Base-by-base conservation (phyloP, 2,113 vertebrate genomes). In the Theristicus caerulescens region DNA sequence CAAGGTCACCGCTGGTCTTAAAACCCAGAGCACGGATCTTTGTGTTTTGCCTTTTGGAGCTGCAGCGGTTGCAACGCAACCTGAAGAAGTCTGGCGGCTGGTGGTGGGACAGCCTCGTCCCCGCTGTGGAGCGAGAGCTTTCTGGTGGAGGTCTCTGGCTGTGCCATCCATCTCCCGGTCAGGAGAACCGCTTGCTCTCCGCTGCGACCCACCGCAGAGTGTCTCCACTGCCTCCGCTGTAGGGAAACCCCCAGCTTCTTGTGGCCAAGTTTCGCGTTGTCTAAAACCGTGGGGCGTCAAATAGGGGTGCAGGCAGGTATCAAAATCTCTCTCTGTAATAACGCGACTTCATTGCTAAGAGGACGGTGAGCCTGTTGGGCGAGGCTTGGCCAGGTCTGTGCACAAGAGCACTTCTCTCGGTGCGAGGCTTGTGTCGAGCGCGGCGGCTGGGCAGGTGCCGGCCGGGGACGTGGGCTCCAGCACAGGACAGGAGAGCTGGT, bases 301-400 rank as follows among this genome's bases (percentile, higher is more conserved):
- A 29, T 2, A 42, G 20, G 34, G 49, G 9, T 24, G 64, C 47
- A 44, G 10, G 49, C 64, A 31, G 40, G 54, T 29, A 11, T 32
- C 54, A 9, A 4, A 9, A 15, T 42, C n/a, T 76, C 16, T 70
- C 32, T 32, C 51, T 5, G 14, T 3, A 16, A 8, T 20, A 7
- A 13, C 0, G 1, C 9, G 79, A 26, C 51, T 8, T 38, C 13
- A 13, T 31, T 44, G 15, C 42, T 15, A 6, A 18, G 54, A 32
- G 76, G 58, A 34, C 0, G 0, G 18, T 26, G 81, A 13, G 47
- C 25, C 44, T 27, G 8, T 15, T 36, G 71, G 44, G 12, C 0
- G 0, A 83, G 65, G n/a, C 47, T 47, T 62, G 78, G 42, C 52
- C 86, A 18, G 31, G 29, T 51, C 11, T 74, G 44, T 21, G 62